Conservation (phyloP, 2,888 invertebrate genomes). For the Drosophila prostipennis region DNA sequence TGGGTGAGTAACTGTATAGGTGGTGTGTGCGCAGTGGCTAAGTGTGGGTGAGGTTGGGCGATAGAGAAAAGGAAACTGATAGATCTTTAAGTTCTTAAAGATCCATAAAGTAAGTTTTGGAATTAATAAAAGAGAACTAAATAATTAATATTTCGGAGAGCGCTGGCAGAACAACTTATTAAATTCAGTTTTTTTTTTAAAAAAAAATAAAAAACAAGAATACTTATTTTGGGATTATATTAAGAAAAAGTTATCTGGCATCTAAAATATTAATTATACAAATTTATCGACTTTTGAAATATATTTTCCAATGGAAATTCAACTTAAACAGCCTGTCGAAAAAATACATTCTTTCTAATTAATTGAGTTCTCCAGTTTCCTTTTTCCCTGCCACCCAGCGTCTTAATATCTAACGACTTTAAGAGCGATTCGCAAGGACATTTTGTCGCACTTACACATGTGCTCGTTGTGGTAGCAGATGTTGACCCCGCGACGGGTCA, state of each 20-base stretch:
- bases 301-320: neutral
- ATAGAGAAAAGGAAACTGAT: constrained; percentile 29
- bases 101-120: neutral
- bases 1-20: constrained; percentile 24
- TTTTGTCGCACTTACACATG: constrained; percentile 85
- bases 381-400: neutral
- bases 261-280: too few species aligned
- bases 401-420: constrained; percentile 3
- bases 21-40: constrained; percentile 26
- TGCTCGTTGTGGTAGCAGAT: constrained; percentile 93
- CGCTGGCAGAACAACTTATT: too few species aligned
- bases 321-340: neutral
- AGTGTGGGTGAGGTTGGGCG: constrained; percentile 22
- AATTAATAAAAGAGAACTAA: neutral
- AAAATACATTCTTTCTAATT: neutral
- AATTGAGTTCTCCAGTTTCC: neutral
- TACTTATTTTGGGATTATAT: too few species aligned
- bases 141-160: too few species aligned
- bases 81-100: too few species aligned
- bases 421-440: neutral
- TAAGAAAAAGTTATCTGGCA: too few species aligned
- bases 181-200: too few species aligned
- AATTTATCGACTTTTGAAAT: too few species aligned
- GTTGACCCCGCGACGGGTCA: constrained; percentile 88
- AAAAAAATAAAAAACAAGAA: too few species aligned